Evolutionary conservation across 2,797 vertebrate species (phyloP).

Genomic region (Danio choprae): DNA sequence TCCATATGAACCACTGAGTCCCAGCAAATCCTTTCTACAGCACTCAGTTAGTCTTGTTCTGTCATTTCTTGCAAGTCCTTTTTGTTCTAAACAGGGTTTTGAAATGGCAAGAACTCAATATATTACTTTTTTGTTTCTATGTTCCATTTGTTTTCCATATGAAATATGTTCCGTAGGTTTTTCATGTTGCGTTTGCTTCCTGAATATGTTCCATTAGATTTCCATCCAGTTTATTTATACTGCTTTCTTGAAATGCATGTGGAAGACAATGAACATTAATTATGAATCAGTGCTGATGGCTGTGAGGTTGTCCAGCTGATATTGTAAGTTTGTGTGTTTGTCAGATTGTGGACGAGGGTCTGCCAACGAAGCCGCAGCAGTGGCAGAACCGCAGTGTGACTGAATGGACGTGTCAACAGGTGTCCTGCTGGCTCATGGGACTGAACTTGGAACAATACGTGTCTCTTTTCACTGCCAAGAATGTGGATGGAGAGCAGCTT

Average conservation of each 20-base stretch:
- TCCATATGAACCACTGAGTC: too few species aligned
- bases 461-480: constrained; percentile 92
- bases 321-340: constrained; percentile 7
- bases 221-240: background rate
- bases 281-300: background rate
- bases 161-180: background rate
- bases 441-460: constrained; percentile 91
- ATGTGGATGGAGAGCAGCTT: constrained; percentile 89
- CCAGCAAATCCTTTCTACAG: too few species aligned
- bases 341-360: constrained; percentile 91
- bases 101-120: too few species aligned
- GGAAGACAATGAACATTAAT: background rate
- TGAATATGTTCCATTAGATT: background rate
- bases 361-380: constrained; percentile 84
- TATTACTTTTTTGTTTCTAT: too few species aligned
- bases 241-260: background rate
- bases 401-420: constrained; percentile 94
- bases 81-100: background rate
- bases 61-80: constrained; percentile 17
- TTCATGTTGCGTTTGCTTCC: background rate
- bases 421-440: constrained; percentile 90
- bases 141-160: too few species aligned
- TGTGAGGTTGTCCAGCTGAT: background rate
- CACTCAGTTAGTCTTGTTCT: too few species aligned
- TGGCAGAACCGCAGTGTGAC: constrained; percentile 82